Conservation (phyloP, 2,113 vertebrate species). For the Callipepla californica region DNA sequence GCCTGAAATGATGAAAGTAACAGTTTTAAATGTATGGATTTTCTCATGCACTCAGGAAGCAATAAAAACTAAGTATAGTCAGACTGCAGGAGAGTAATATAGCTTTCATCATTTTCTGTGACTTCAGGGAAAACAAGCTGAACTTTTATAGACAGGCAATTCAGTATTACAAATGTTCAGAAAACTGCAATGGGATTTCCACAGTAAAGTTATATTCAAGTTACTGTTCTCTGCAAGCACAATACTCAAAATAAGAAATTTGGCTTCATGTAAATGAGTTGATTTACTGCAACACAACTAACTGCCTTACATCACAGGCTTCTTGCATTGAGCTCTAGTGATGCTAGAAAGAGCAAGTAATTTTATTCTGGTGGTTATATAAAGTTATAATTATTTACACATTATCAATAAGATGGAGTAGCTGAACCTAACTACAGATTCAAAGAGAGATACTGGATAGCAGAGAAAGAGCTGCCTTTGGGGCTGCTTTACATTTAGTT, state of each 20-base stretch:
- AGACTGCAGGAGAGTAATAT: constrained; percentile 44
- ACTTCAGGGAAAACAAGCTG: constrained; percentile 45
- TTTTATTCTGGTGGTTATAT: not conserved
- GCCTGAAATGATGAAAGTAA: constrained; percentile 38
- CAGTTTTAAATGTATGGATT: constrained; percentile 25
- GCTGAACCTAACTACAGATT: not conserved
- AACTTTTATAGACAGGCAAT: constrained; percentile 5
- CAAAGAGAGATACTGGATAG: not conserved
- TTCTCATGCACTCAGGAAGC: constrained; percentile 60
- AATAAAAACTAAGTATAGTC: constrained; percentile 56
- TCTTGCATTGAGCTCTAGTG: not conserved
- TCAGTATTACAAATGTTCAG: not conserved
- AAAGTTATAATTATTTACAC: not conserved
- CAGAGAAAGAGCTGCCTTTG: not conserved
- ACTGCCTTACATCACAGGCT: not conserved
- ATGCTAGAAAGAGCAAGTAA: not conserved
- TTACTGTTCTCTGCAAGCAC: not conserved
- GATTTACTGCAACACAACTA: not conserved
- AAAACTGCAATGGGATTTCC: not conserved
- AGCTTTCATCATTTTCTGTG: constrained; percentile 56
- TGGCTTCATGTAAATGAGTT: not conserved
- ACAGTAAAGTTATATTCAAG: not conserved
- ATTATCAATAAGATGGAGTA: not conserved
- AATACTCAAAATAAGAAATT: not conserved
- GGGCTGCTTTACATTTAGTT: not conserved